Evolutionary conservation across 37 sponge, comb jelly and placozoan species (phyloP), one percentile per base, ranked within the genome.

Genomic region (Theonella swinhoei): DNA sequence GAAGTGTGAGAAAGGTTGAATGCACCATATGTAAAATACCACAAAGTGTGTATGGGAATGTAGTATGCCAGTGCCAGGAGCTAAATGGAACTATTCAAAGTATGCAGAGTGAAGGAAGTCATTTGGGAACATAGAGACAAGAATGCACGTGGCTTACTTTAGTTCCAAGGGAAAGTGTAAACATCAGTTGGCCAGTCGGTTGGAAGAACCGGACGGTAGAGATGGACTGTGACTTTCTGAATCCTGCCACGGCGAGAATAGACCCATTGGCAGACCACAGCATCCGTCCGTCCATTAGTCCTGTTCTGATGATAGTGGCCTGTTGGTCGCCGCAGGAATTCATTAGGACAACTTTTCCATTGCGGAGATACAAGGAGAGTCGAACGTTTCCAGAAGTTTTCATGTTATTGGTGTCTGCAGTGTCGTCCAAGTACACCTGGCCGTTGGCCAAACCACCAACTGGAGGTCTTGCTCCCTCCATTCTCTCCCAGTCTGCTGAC

Each of bases 331-430:
- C 92, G 71, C 96, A 96, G 17, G 95, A 94, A 36, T 82, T 88
- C 95, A 94, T 94, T 64, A 94, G 70, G 31, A 94, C 95, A n/a
- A 94, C 95, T 74, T 94, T 94, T 26, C 95, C 95, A 68, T 94
- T 94, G 39, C 85, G 39, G 29, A 94, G 81, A 79, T 91, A 94
- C 29, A 94, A 87, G 7, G 95, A 91, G 17, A 94, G 82, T 42
- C 93, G 71, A 41, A 86, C 91, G 39, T 59, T 85, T 3, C 70
- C 62, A 22, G 20, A 25, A 1, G 30, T 28, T 29, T 41, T 68
- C 19, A 23, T 22, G 58, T 54, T 47, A 14, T 47, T 47, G 54
- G 54, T 7, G 54, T 47, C 54, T 47, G 54, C 54, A 7, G 54
- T 7, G 7, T 7, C 76, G 60, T 75, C 43, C 26, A n/a, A 25